phyloP scores from a whole-genome alignment of 2,797 vertebrate genomes.

The Pipistrellus pipistrellus region DNA sequence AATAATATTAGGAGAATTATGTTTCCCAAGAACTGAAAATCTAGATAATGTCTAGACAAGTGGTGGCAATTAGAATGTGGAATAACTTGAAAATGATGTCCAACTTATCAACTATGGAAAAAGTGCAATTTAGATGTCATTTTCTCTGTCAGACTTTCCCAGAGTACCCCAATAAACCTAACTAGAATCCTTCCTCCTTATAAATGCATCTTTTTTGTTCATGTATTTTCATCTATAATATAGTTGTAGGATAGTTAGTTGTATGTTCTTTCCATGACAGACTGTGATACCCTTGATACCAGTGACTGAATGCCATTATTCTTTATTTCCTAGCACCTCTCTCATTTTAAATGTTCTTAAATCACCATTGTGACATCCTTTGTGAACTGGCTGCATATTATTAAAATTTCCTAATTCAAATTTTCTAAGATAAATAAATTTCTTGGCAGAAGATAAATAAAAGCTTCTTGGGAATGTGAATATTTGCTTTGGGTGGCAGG shows the following conservation, averaged over 20 bases:
- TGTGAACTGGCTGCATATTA: conserved; percentile 35
- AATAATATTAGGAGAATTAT: conserved; percentile 49
- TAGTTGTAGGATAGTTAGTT: not conserved
- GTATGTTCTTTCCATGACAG: not conserved
- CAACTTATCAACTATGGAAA: not conserved
- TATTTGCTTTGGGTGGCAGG: not conserved
- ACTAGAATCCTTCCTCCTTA: not conserved
- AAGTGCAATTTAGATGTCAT: not conserved
- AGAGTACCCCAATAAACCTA: not conserved
- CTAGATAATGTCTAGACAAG: not conserved
- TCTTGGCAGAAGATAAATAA: not conserved
- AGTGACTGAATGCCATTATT: not conserved
- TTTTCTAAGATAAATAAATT: conserved; percentile 45
- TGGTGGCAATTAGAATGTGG: not conserved
- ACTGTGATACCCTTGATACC: not conserved
- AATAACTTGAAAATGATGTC: not conserved
- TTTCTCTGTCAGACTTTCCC: not conserved
- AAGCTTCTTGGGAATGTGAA: not conserved
- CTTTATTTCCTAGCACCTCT: not conserved
- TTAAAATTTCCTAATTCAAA: conserved; percentile 29
- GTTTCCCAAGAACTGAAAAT: conserved; percentile 36
- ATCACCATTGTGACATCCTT: conserved; percentile 21
- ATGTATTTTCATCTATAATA: not conserved
- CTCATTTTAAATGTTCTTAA: conserved; percentile 44
- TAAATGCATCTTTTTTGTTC: not conserved